Percentiles rank a stretch among this genome's conserved stretches.
Conservation (phyloP, 2,888 invertebrate species). For the Cactoblastis cactorum region DNA sequence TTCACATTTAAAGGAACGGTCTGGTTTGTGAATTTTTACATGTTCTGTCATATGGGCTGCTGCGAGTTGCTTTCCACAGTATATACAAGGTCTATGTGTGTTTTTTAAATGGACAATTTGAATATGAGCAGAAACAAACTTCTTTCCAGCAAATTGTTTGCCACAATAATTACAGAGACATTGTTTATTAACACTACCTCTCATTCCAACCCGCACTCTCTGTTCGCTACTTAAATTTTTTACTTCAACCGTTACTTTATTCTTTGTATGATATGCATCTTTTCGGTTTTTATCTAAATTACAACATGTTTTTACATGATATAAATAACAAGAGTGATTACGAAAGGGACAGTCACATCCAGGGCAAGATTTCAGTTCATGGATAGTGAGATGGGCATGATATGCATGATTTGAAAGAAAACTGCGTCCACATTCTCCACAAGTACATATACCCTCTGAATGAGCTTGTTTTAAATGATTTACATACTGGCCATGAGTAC, state of each 20-base stretch:
- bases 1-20: constrained; percentile 40
- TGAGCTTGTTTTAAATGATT: constrained; percentile 45
- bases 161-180: constrained; percentile 64
- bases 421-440: constrained; percentile 58
- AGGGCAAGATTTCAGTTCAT: constrained; percentile 49
- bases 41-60: constrained; percentile 63
- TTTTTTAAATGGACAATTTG: constrained; percentile 62
- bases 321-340: constrained; percentile 55
- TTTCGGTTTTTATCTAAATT: constrained; percentile 38
- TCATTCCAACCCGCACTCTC: constrained; percentile 46
- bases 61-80: constrained; percentile 59
- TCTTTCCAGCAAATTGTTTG: constrained; percentile 58
- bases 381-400: constrained; percentile 51
- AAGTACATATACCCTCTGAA: constrained; percentile 40
- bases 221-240: constrained; percentile 39
- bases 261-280: constrained; percentile 35
- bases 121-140: constrained; percentile 59
- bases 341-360: constrained; percentile 53
- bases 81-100: constrained; percentile 55
- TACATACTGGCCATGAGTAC: constrained; percentile 30
- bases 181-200: constrained; percentile 47
- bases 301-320: constrained; percentile 57
- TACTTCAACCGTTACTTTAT: constrained; percentile 42
- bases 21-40: constrained; percentile 45
- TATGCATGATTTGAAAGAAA: constrained; percentile 47